phyloP scores from a whole-genome alignment of 2,888 invertebrate species.

The Cabera pusaria region DNA sequence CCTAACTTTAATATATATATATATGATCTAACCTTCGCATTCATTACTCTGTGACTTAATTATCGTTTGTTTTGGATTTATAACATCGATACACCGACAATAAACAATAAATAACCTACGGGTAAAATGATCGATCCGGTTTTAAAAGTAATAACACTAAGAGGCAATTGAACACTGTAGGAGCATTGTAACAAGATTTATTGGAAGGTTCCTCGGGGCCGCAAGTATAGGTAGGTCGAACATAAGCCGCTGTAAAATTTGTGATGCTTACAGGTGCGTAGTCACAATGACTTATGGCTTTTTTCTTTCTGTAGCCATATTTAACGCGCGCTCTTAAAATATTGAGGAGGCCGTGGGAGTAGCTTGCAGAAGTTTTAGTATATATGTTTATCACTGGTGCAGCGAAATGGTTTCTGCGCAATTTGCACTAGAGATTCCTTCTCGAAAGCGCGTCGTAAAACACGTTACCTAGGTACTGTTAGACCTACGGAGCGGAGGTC shows the following conservation, averaged over 20 bases:
- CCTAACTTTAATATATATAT: too few relatives aligned
- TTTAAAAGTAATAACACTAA: slow-evolving; percentile 25
- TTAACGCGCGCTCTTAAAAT: slow-evolving; percentile 2
- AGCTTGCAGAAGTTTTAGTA: slow-evolving; percentile 6
- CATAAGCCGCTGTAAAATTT: slow-evolving; percentile 30
- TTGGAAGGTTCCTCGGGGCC: slow-evolving; percentile 28
- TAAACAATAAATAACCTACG: slow-evolving; percentile 21
- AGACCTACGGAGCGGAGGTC: slow-evolving; percentile 35
- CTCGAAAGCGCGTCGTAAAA: slow-evolving; percentile 56
- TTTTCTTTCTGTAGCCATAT: slow-evolving; percentile 16
- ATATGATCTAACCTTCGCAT: slow-evolving; percentile 1
- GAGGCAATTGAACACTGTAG: slow-evolving; percentile 27
- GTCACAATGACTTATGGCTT: slow-evolving; percentile 24
- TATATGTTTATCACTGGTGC: slow-evolving; percentile 47
- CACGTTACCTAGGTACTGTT: slow-evolving; percentile 39
- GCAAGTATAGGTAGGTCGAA: slow-evolving; percentile 29
- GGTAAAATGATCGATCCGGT: slow-evolving; percentile 18
- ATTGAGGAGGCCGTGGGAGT: slow-evolving; percentile 5
- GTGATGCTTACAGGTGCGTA: slow-evolving; percentile 28
- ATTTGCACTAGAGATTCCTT: slow-evolving; percentile 56
- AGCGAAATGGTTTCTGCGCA: slow-evolving; percentile 50
- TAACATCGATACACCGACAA: slow-evolving; percentile 12
- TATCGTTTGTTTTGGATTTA: slow-evolving; percentile 7
- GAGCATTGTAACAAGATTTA: slow-evolving; percentile 33
- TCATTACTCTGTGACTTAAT: slow-evolving; percentile 18